A percentile compares a stretch with the other conserved stretches of the same genome.
Conservation (phyloP, 2,113 vertebrate species). For the Melierax canorus region DNA sequence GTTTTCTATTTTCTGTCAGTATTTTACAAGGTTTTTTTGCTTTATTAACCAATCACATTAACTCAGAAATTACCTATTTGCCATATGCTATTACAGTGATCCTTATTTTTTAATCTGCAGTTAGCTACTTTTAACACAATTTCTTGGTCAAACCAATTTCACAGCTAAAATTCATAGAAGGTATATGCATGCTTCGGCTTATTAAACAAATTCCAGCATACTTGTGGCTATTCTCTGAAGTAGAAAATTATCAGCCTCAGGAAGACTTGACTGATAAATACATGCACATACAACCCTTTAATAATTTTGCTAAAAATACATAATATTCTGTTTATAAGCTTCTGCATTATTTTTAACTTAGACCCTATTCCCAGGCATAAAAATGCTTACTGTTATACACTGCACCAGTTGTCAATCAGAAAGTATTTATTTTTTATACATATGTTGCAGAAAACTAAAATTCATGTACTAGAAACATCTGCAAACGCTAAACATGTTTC, state of each 20-base stretch:
- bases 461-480: not conserved
- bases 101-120: not conserved
- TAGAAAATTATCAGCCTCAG: not conserved
- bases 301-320: not conserved
- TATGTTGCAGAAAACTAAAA: not conserved
- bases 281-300: not conserved
- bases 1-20: not conserved
- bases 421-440: not conserved
- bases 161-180: not conserved
- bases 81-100: not conserved
- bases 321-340: not conserved
- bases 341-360: not conserved
- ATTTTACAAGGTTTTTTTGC: not conserved
- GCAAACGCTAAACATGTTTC: not conserved
- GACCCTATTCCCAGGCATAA: not conserved
- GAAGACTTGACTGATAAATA: not conserved
- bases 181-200: not conserved
- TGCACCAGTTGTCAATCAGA: accelerated
- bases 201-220: not conserved
- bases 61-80: not conserved
- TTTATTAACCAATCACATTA: not conserved
- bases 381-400: not conserved
- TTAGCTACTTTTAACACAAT: not conserved
- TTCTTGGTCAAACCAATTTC: not conserved
- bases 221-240: not conserved